A percentile compares a stretch with the other conserved stretches of the same genome.
phyloP scores from a whole-genome alignment of 2,113 vertebrate genomes.

The Suncus etruscus region DNA sequence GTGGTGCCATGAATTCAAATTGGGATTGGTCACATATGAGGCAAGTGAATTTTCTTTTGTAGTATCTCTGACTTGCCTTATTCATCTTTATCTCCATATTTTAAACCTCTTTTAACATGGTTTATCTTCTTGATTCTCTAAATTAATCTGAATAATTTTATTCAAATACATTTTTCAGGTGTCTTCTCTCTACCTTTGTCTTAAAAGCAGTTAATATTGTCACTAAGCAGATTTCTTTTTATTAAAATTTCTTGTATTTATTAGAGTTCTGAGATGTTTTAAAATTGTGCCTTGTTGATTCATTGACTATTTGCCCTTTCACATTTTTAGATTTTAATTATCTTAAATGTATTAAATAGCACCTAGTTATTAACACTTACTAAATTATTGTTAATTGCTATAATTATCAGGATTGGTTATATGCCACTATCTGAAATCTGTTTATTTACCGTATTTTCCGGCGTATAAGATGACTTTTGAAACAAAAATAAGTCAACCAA shows the following conservation, averaged over 20 bases:
- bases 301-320: not conserved
- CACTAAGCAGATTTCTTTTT: not conserved
- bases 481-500: too few species aligned
- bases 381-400: conserved; percentile 11
- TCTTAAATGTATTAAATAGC: not conserved
- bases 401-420: not conserved
- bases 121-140: not conserved
- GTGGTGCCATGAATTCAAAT: too few species aligned
- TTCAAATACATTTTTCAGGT: not conserved
- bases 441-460: too few species aligned
- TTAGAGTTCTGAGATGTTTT: not conserved
- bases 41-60: too few species aligned
- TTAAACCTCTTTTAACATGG: conserved; percentile 7
- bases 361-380: not conserved
- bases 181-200: not conserved
- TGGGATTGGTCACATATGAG: too few species aligned
- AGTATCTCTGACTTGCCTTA: not conserved
- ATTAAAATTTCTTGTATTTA: not conserved
- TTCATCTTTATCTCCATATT: not conserved
- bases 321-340: not conserved
- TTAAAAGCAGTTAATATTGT: not conserved
- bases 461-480: too few species aligned
- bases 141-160: not conserved
- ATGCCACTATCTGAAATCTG: not conserved
- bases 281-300: not conserved